Percentiles rank a stretch among this genome's conserved stretches.
These are phyloP conservation scores for Lacanobia oleracea DNA, from an alignment of 2,888 invertebrate genomes.

Conservation along the genomic window DNA sequence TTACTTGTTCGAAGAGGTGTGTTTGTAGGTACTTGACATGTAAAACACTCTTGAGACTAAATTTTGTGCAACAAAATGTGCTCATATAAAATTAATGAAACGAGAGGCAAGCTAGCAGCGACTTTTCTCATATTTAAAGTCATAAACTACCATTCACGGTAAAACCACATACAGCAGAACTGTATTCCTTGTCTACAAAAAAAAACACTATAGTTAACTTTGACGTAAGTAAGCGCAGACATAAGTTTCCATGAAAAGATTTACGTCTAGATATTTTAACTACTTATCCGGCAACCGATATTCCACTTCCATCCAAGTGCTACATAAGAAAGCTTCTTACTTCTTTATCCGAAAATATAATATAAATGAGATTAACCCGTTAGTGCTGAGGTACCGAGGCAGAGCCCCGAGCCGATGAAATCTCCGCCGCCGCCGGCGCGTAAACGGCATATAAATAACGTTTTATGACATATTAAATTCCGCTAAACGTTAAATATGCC, in stretches of 20 bases:
- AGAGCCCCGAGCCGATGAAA: constrained; percentile 74
- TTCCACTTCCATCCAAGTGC: constrained; percentile 52
- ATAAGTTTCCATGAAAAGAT: constrained; percentile 19
- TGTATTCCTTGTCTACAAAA: not conserved
- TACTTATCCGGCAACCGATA: constrained; percentile 48
- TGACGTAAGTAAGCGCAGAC: not conserved
- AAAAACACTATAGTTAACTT: not conserved
- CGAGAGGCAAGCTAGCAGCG: not conserved
- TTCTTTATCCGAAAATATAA: constrained; percentile 65
- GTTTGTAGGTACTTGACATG: constrained; percentile 32
- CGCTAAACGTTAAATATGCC: constrained; percentile 86
- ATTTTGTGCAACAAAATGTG: constrained; percentile 9
- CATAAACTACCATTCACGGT: not conserved
- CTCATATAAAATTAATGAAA: constrained; percentile 2
- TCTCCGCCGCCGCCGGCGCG: constrained; percentile 76
- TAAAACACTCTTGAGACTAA: constrained; percentile 23
- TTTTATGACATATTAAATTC: constrained; percentile 88
- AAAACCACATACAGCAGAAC: not conserved
- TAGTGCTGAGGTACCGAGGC: constrained; percentile 67
- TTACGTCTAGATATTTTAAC: constrained; percentile 47
- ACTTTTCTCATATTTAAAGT: not conserved
- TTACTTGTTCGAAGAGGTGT: constrained; percentile 10
- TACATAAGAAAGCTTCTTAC: constrained; percentile 64
- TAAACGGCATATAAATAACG: constrained; percentile 85
- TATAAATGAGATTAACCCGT: constrained; percentile 74